Percentiles rank a stretch among this genome's conserved stretches.
phyloP scores from a whole-genome alignment of 1,140 invertebrate genomes.

The Lordiphosa clarofinis region DNA sequence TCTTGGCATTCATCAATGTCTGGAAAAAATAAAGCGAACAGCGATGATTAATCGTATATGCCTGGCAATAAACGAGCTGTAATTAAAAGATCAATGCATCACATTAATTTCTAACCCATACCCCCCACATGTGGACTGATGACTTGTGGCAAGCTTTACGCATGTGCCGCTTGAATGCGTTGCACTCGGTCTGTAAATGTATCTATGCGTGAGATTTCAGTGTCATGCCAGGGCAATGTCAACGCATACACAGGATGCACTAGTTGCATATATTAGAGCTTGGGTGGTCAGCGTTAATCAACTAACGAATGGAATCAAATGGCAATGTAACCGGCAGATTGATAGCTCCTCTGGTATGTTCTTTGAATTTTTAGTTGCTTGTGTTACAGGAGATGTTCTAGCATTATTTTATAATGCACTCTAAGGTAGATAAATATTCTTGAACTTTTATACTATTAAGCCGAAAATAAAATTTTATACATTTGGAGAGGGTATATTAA shows the following conservation, averaged over 20 bases:
- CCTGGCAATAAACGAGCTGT: conserved; percentile 49
- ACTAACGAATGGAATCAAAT: background rate
- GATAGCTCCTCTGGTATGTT: no score
- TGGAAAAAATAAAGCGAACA: conserved; percentile 78
- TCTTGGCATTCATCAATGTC: conserved; percentile 97
- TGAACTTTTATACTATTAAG: no score
- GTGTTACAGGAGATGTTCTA: no score
- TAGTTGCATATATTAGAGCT: conserved; percentile 63
- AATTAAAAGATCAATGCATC: conserved; percentile 45
- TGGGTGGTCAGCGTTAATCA: conserved; percentile 44
- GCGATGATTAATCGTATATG: conserved; percentile 55
- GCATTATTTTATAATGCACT: no score
- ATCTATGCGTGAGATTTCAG: conserved; percentile 73
- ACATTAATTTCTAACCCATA: conserved; percentile 31
- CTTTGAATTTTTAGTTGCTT: no score
- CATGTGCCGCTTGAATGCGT: conserved; percentile 64
- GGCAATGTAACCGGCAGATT: no score
- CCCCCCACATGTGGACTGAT: conserved; percentile 16
- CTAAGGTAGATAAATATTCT: no score
- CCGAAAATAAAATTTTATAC: no score
- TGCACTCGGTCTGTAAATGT: conserved; percentile 30
- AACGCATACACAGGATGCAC: conserved; percentile 66
- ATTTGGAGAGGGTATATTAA: no score
- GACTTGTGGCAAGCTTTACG: conserved; percentile 41
- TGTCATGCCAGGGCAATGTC: conserved; percentile 61